phyloP scores from a whole-genome alignment of 1,140 invertebrate species.

The Ridgeia piscesae region DNA sequence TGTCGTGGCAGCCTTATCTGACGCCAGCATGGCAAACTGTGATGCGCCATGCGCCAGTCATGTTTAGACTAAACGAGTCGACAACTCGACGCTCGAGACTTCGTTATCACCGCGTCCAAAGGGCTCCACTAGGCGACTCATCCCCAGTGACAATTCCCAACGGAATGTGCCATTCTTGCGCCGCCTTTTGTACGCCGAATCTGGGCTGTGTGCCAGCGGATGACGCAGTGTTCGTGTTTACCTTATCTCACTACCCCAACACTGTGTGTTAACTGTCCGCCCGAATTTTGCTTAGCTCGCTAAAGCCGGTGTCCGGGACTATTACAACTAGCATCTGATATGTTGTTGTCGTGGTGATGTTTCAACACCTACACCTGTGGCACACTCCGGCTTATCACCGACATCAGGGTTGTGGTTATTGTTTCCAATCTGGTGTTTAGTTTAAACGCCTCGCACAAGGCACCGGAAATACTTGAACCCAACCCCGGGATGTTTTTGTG shows the following conservation, averaged over 20 bases:
- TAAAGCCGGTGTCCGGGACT: not conserved
- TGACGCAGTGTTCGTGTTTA: not conserved
- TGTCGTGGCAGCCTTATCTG: not conserved
- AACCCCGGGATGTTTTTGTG: too few species aligned
- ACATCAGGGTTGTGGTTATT: not conserved
- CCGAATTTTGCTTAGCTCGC: not conserved
- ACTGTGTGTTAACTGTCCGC: not conserved
- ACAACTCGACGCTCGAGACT: not conserved
- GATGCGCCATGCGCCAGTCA: not conserved
- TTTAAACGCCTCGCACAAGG: too few species aligned
- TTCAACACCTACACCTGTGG: not conserved
- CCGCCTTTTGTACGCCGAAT: too few species aligned
- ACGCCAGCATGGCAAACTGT: not conserved
- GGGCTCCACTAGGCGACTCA: not conserved
- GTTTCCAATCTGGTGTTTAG: too few species aligned
- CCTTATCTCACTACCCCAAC: not conserved
- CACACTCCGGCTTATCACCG: not conserved
- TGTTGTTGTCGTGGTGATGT: not conserved
- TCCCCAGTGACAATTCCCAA: not conserved
- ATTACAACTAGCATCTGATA: not conserved
- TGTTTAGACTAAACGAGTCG: not conserved
- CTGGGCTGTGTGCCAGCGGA: too few species aligned
- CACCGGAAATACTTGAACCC: too few species aligned
- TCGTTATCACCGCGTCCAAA: conserved; percentile 23
- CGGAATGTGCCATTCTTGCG: too few species aligned